Base-by-base conservation (phyloP, 1,140 invertebrate genomes). In the Cotesia vestalis region DNA sequence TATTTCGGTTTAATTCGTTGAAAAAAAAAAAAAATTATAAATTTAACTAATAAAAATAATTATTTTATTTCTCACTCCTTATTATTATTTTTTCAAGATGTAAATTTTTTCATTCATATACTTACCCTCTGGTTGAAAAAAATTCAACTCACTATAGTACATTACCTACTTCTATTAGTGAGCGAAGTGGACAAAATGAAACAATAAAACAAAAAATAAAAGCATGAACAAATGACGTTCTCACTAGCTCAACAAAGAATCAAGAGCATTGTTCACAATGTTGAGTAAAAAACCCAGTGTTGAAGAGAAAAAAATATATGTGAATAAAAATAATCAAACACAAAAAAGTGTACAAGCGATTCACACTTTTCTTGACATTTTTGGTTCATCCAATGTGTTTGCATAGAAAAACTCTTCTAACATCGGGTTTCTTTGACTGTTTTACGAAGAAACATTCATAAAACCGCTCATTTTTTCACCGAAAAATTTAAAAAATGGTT, bases 241-340 rank as follows among this genome's bases (percentile, higher is more conserved):
- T 46, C 59, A 69, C 66, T 34, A 46, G 55, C 57, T 61, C n/a
- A 61, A 69, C 57, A 53, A 61, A n/a, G 36, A 62, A 64, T 61
- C 63, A 71, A 63, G 51, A 63, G 69, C 69, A 71, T 63, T 71
- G 69, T 71, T 71, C 69, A 51, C n/a, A 40, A 17, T 20, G 38
- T 36, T 38, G 57, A 69, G 60, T 14, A 69, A 14, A 57, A 36
- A 62, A 62, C 27, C 4, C 27, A 27, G 12, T 17, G 52, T 27
- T 27, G 27, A 38, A 59, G 4, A 35, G 66, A 69, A 55, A 51
- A 63, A 55, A 66, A 66, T 27, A 5, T 14, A 64, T 9, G 11
- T 14, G 8, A 35, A 36, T 64, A 20, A 27, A 27, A 27, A 27
- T 27, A 27, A 27, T 27, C 62, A 64, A 20, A 64, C 36, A 64